A percentile compares a stretch with the other conserved stretches of the same genome.
phyloP scores from a whole-genome alignment of 2,113 vertebrate species.

The Chlorodrepanis virens region DNA sequence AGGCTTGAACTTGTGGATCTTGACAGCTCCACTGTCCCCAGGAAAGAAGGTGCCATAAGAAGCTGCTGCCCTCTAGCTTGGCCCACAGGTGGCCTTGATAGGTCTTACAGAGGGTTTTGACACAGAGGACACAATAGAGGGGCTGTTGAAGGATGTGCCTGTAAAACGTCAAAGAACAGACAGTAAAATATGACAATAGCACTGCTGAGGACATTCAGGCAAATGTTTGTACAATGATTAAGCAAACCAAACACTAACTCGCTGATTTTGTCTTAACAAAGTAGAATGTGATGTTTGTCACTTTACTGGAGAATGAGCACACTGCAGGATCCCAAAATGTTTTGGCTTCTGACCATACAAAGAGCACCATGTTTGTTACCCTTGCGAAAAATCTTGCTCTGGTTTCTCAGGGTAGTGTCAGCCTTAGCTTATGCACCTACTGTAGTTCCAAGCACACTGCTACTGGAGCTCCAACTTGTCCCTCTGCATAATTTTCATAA shows the following conservation, averaged over 20 bases:
- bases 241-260: neutral
- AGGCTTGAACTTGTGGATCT: neutral
- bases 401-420: neutral
- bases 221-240: neutral
- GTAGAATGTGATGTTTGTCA: neutral
- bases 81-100: neutral
- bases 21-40: neutral
- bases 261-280: neutral
- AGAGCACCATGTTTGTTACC: neutral
- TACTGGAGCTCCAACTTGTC: neutral
- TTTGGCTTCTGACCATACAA: neutral
- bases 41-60: neutral
- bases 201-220: neutral
- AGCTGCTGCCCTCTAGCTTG: neutral
- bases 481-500: neutral
- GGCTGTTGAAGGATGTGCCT: neutral
- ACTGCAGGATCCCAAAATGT: neutral
- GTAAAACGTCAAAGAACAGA: neutral
- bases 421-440: neutral
- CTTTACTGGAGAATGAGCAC: neutral
- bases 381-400: accelerated
- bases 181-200: neutral
- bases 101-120: neutral
- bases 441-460: neutral
- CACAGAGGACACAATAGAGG: neutral